These are phyloP conservation scores for Urocynchramus pylzowi DNA, from an alignment of 2,113 vertebrate species.

Conservation along the genomic window DNA sequence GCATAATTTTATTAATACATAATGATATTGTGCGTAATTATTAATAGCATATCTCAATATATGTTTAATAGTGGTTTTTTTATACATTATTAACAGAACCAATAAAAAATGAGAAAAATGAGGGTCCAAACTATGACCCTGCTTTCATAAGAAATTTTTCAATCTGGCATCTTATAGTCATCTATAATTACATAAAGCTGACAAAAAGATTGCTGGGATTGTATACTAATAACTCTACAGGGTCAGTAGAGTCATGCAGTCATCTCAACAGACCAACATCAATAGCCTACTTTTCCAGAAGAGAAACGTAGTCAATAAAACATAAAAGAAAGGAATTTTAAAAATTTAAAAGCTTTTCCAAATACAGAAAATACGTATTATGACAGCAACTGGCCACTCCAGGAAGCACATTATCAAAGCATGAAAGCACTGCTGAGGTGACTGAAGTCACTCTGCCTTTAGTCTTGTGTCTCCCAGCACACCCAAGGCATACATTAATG, in stretches of 20 bases:
- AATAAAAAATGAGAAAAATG: background rate
- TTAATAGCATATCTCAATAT: background rate
- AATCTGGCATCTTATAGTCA: background rate
- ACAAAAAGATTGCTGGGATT: background rate
- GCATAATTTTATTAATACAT: background rate
- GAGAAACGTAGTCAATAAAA: background rate
- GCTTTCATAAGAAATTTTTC: background rate
- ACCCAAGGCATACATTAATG: background rate
- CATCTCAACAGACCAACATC: background rate
- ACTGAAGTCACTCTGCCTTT: background rate
- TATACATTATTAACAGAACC: background rate
- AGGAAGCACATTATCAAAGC: constrained; percentile 5
- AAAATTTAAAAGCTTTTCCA: constrained; percentile 10
- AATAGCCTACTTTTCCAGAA: background rate
- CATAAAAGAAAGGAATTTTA: background rate
- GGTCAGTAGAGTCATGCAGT: background rate
- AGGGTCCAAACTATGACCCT: background rate
- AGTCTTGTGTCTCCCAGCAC: background rate
- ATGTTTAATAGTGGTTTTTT: background rate
- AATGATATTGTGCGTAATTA: background rate
- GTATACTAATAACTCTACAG: background rate
- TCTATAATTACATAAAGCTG: background rate
- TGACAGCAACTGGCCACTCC: background rate
- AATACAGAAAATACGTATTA: background rate
- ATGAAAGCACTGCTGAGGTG: background rate